Base-by-base conservation (phyloP, 2,888 invertebrate species). In the Agrypnus murinus region DNA sequence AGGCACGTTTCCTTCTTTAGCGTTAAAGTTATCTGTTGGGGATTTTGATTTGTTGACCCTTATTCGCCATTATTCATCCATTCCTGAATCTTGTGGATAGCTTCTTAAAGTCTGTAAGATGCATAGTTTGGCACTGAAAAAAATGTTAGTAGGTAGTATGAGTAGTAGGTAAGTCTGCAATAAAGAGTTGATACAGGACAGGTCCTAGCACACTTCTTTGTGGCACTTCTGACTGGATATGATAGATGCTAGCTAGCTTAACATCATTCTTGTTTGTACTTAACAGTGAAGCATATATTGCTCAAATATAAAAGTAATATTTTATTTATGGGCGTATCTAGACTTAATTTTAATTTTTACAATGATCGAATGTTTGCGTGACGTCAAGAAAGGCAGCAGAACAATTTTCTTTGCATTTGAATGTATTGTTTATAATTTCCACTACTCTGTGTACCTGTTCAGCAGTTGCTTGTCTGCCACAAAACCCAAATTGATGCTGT, bases 151-250 rank as follows among this genome's bases (percentile, higher is more conserved):
- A 74, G 14, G 72, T 72, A n/a, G 74, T 77, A 64, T 75, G 75
- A 59, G 74, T 72, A 9, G 64, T 40, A 67, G 71, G 76, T n/a
- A 76, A 46, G 43, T 77, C 75, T 34, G 74, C 62, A 25, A 71
- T 75, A 25, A 64, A 74, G 9, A 75, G 45, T 12, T 53, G 50
- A 43, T 73, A 75, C 12, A 75, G 48, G 8, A 75, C 32, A 8
- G 76, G 76, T 15, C 73, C 72, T 7, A 77, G 68, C 5, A 72
- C 69, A 50, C 73, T 75, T 3, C 77, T 72, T 17, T 62, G 46
- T 1, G 32, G 46, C n/a, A 32, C 46, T 15, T 46, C 45, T 17
- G 45, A 25, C 3, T 65, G 74, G 14, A 62, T 62, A 7, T 14
- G 46, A 10, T 12, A 2, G 9, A 62, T 0, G 14, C 10, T 25